Base-by-base conservation (phyloP, 2,797 vertebrate genomes). In the Melanogrammus aeglefinus region DNA sequence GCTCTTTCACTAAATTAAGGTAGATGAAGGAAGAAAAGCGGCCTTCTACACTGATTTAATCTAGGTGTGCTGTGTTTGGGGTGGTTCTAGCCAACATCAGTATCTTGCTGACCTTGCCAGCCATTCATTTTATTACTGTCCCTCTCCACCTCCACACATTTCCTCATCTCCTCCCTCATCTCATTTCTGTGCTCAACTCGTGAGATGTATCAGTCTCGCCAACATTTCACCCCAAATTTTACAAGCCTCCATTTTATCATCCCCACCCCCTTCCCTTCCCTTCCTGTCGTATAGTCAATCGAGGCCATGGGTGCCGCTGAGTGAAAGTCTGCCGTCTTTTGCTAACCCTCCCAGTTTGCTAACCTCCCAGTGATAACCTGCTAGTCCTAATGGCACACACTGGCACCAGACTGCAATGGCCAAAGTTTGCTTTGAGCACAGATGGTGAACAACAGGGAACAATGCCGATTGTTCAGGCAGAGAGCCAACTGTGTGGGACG, bases 401-500 rank as follows among this genome's bases (percentile, higher is more conserved):
- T 79, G 83, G 77, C 77, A 80, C 84, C 84, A 85, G 86, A 74
- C 80, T 76, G 5, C 85, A 82, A 86, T 81, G 82, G 80, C 77
- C 66, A 85, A 80, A 79, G 84, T 89, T 82, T 84, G 82, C 81
- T 88, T 88, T 86, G 86, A 88, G 86, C 89, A 86, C 90, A 90
- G 90, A 93, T 91, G 90, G 89, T 75, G 83, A 90, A 81, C 89
- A 86, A 88, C 86, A 82, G 87, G 88, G 89, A 90, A 85, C 89
- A 86, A 76, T 80, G 66, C 89, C 85, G 90, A 90, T 85, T 76
- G 24, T 83, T 81, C 85, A 90, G 90, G 91, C 88, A 88, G 74
- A 41, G 57, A 80, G 86, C 91, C 85, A 91, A 86, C 77, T 70
- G 31, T 85, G 81, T 85, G 79, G 89, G 82, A 13, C 14, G 24